These are phyloP conservation scores for Empidonax traillii DNA, from an alignment of 2,113 vertebrate genomes.

Conservation along the genomic window DNA sequence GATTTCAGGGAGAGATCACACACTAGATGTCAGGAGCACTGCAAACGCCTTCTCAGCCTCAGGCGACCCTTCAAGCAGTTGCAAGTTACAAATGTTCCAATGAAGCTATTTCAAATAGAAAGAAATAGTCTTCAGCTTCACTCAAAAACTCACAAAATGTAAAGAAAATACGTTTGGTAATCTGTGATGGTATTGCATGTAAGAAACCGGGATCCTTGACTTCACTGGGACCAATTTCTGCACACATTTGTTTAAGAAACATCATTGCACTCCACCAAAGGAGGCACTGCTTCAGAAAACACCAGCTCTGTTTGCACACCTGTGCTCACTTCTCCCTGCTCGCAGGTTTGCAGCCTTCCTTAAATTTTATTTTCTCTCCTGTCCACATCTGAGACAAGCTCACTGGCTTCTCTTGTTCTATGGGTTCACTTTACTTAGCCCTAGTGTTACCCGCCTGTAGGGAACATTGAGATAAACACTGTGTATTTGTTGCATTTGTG, in stretches of 20 bases:
- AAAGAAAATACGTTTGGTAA: not conserved
- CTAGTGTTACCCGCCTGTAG: fast-evolving
- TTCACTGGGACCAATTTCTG: not conserved
- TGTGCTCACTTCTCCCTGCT: not conserved
- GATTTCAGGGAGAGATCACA: not conserved
- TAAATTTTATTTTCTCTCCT: not conserved
- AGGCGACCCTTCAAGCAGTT: conserved; percentile 10
- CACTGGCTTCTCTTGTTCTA: not conserved
- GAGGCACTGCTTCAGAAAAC: not conserved
- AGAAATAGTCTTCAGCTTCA: not conserved
- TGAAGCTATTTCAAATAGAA: not conserved
- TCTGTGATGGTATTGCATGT: not conserved
- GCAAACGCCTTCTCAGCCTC: conserved; percentile 26
- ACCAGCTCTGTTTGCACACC: not conserved
- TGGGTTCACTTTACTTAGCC: not conserved
- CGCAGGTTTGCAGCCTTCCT: not conserved
- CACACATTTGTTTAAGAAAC: not conserved
- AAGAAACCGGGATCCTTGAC: not conserved
- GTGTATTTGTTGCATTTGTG: not conserved
- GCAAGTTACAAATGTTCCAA: conserved; percentile 4
- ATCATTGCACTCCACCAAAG: not conserved
- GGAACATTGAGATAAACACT: not conserved
- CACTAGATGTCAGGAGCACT: not conserved
- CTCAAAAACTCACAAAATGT: not conserved
- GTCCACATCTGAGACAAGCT: not conserved